Conservation (phyloP, 2,888 invertebrate species). For the Sympetrum striolatum region DNA sequence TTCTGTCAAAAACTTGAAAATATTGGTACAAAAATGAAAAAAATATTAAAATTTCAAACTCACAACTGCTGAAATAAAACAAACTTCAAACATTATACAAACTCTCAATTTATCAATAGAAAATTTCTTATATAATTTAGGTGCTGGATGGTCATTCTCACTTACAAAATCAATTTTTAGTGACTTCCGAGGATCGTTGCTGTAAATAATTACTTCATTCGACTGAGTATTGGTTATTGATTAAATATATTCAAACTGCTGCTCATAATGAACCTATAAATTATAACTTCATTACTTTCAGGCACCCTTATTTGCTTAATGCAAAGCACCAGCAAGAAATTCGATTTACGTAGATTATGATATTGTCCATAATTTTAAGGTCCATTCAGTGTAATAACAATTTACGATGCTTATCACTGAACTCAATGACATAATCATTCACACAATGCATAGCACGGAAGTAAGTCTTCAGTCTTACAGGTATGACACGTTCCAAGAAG, state of each 20-base stretch:
- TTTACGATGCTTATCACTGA: background rate
- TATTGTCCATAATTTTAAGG: conserved; percentile 25
- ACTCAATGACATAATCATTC: conserved; percentile 28
- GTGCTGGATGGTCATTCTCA: background rate
- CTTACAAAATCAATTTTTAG: background rate
- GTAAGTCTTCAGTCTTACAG: conserved; percentile 40
- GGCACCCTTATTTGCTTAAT: conserved; percentile 40
- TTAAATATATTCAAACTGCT: conserved; percentile 4
- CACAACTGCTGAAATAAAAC: background rate
- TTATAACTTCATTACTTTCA: conserved; percentile 26
- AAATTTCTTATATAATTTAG: background rate
- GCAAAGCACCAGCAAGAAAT: conserved; percentile 32
- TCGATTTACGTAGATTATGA: conserved; percentile 8
- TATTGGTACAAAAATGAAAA: conserved; percentile 1
- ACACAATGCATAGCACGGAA: conserved; percentile 39
- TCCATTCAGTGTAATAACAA: conserved; percentile 18
- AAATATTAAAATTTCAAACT: conserved; percentile 32
- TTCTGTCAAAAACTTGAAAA: background rate
- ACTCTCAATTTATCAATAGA: background rate
- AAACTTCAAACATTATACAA: background rate
- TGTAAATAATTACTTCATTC: background rate
- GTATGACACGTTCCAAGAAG: conserved; percentile 33
- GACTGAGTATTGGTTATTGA: background rate
- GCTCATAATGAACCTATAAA: background rate
- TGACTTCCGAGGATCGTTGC: background rate